phyloP scores from a whole-genome alignment of 2,797 vertebrate genomes.

The Neopelma chrysocephalum region DNA sequence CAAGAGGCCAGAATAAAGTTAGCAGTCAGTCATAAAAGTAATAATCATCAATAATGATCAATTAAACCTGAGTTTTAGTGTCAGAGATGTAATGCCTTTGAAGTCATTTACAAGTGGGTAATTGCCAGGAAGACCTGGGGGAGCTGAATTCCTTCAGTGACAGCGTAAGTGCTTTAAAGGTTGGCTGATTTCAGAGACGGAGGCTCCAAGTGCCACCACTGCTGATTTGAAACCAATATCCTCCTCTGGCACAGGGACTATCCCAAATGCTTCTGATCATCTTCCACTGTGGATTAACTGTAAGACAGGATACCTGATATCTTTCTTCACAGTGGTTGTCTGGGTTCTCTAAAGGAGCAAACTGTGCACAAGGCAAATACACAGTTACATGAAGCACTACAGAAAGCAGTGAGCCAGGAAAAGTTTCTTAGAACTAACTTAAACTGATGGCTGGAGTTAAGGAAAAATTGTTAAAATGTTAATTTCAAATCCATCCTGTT shows the following conservation, averaged over 20 bases:
- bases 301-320: conserved; percentile 17
- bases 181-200: not conserved
- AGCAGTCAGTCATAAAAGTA: not conserved
- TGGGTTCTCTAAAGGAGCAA: not conserved
- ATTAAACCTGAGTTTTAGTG: not conserved
- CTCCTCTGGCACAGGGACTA: not conserved
- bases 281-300: conserved; percentile 35
- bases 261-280: conserved; percentile 28
- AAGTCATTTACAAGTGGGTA: not conserved
- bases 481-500: not conserved
- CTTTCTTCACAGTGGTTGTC: not conserved
- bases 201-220: not conserved
- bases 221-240: not conserved
- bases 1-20: not conserved
- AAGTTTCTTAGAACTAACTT: not conserved
- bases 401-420: not conserved
- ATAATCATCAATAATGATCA: not conserved
- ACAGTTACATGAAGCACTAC: not conserved
- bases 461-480: not conserved
- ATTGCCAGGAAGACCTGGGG: not conserved
- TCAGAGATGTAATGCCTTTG: not conserved
- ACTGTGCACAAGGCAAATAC: not conserved
- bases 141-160: not conserved
- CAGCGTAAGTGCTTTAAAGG: not conserved
- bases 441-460: not conserved